Evolutionary conservation across 2,113 vertebrate species (phyloP).

Genomic region (Cisticola juncidis): DNA sequence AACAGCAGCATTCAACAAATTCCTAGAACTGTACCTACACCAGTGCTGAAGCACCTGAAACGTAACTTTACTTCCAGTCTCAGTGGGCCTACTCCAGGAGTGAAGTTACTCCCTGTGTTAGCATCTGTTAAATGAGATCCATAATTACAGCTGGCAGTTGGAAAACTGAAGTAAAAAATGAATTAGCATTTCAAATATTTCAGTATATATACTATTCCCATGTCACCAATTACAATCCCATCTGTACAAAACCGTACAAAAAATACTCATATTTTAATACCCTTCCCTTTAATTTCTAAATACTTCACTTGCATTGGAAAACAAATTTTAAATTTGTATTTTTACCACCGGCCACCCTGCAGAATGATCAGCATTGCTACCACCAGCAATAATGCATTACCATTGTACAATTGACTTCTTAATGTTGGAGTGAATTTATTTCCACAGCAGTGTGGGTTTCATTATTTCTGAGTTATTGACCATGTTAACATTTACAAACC

Average conservation of each 20-base stretch:
- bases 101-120: conserved; percentile 32
- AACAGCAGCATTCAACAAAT: neutral
- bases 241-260: conserved; percentile 16
- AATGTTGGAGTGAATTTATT: neutral
- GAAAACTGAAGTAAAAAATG: conserved; percentile 43
- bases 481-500: neutral
- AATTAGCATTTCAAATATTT: conserved; percentile 61
- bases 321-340: neutral
- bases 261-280: neutral
- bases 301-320: neutral
- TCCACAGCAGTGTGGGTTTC: neutral
- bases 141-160: conserved; percentile 44
- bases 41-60: neutral
- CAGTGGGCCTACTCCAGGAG: neutral
- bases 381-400: neutral
- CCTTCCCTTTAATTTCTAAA: neutral
- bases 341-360: neutral
- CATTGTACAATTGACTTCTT: neutral
- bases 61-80: neutral
- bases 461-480: neutral
- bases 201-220: conserved; percentile 23
- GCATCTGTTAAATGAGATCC: conserved; percentile 51
- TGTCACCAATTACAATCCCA: conserved; percentile 26
- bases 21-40: neutral
- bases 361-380: neutral